Evolutionary conservation across 2,113 vertebrate species (phyloP).

Genomic region (Morone saxatilis): DNA sequence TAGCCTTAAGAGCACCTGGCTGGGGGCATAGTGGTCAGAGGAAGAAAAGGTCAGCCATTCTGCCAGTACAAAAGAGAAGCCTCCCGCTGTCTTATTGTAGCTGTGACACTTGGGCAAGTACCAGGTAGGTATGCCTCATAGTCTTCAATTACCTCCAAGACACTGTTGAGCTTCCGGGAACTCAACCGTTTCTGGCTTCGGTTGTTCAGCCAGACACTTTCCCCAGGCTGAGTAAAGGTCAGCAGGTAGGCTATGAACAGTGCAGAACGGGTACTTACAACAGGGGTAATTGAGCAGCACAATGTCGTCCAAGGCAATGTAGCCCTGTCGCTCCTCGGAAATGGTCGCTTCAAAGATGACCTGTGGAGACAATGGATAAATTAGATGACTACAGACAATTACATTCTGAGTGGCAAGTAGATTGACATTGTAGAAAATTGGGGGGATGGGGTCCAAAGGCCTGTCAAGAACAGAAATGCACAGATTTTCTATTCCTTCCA

Average conservation of each 20-base stretch:
- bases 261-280: slow-evolving; percentile 87
- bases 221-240: slow-evolving; percentile 52
- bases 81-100: slow-evolving; percentile 44
- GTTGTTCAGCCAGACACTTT: not conserved
- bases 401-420: slow-evolving; percentile 18
- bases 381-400: slow-evolving; percentile 39
- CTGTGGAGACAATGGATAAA: slow-evolving; percentile 78
- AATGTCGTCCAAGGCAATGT: slow-evolving; percentile 95
- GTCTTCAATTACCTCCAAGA: slow-evolving; percentile 30
- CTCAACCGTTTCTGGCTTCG: not conserved
- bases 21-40: slow-evolving; percentile 33
- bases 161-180: not conserved
- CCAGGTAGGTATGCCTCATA: slow-evolving; percentile 4
- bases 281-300: slow-evolving; percentile 96
- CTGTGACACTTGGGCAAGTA: slow-evolving; percentile 17
- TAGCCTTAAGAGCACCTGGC: slow-evolving; percentile 47
- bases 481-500: not conserved
- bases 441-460: not conserved
- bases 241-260: slow-evolving; percentile 22
- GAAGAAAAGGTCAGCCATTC: slow-evolving; percentile 63
- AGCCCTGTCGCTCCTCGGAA: slow-evolving; percentile 90
- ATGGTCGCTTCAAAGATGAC: slow-evolving; percentile 95
- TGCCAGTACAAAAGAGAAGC: slow-evolving; percentile 48
- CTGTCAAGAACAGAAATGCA: not conserved
- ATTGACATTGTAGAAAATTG: slow-evolving; percentile 23